Percentiles rank a stretch among this genome's conserved stretches.
phyloP scores from a whole-genome alignment of 1,140 invertebrate genomes.

The Eciton burchellii region DNA sequence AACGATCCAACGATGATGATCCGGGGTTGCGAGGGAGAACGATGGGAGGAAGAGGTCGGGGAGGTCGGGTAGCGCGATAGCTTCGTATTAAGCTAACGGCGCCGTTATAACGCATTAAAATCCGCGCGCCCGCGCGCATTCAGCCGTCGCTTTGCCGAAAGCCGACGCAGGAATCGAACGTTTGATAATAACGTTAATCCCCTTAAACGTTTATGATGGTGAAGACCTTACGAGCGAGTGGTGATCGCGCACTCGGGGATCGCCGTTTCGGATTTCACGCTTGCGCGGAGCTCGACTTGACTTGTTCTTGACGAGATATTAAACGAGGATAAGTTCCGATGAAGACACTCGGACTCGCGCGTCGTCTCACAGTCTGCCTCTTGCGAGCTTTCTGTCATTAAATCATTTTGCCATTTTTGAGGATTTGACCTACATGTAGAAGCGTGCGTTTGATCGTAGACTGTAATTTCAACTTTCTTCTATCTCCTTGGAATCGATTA shows the following conservation, averaged over 20 bases:
- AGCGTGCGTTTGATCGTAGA: neutral
- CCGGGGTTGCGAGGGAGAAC: no score
- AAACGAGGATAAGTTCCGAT: neutral
- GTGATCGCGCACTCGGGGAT: neutral
- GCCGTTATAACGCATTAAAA: constrained; percentile 64
- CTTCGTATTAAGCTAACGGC: constrained; percentile 68
- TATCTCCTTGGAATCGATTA: neutral
- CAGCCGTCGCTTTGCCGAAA: constrained; percentile 21
- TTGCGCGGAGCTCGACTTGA: neutral
- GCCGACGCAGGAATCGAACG: constrained; percentile 5
- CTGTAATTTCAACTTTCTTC: no score
- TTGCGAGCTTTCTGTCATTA: neutral
- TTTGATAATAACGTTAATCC: constrained; percentile 33
- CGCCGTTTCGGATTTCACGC: neutral
- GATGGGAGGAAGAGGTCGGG: neutral
- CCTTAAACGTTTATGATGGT: neutral
- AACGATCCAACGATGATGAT: constrained; percentile 47
- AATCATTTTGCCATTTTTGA: neutral
- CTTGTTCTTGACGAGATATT: no score
- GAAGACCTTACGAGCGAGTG: neutral
- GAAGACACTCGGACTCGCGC: neutral
- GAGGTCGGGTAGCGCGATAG: constrained; percentile 59
- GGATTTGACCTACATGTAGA: no score
- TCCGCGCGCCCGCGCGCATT: constrained; percentile 41
- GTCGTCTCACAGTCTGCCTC: neutral